Evolutionary conservation across 2,113 vertebrate species (phyloP).

Genomic region (Chelonoidis abingdonii): DNA sequence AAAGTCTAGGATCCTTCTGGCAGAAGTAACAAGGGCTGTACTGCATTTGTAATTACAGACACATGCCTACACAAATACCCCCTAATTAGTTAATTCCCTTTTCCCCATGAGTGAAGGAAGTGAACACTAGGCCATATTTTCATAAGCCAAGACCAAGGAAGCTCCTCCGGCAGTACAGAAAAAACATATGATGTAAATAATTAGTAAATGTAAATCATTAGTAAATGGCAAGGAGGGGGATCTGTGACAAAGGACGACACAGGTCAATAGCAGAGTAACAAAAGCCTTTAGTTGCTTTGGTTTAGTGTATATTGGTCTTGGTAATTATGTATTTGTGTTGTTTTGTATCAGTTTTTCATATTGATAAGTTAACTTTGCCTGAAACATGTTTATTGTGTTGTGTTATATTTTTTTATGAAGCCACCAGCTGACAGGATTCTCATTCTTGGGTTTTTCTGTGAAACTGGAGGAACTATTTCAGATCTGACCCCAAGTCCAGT

Average conservation of each 20-base stretch:
- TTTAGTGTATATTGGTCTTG: neutral
- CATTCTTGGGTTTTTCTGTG: neutral
- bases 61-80: neutral
- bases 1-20: neutral
- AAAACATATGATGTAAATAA: neutral
- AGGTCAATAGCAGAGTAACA: neutral
- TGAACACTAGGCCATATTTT: neutral
- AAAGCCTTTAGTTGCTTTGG: neutral
- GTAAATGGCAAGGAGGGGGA: neutral
- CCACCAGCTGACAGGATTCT: neutral
- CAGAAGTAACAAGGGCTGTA: neutral
- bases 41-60: neutral
- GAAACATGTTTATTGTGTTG: neutral
- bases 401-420: neutral
- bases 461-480: neutral
- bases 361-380: neutral
- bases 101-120: neutral
- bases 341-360: neutral
- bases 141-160: neutral
- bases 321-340: neutral
- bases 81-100: neutral
- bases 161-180: neutral
- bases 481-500: neutral
- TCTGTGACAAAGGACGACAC: neutral
- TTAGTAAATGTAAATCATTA: neutral